phyloP scores from a whole-genome alignment of 64 coral and sea anemone genomes.

The Montipora foliosa region DNA sequence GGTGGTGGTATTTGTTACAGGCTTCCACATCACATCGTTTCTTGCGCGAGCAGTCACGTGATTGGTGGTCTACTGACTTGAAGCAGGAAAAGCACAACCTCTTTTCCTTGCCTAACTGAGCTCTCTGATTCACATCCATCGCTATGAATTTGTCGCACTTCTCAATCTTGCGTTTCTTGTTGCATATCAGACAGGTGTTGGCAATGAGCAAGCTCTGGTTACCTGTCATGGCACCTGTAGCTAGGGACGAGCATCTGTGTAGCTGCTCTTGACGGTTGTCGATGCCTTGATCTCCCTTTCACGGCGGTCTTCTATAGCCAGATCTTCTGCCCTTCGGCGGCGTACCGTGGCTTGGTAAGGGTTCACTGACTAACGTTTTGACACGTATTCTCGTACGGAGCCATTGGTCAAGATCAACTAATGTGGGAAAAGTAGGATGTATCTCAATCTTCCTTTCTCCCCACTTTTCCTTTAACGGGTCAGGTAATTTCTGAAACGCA shows the following conservation, averaged over 20 bases:
- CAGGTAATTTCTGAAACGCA: conserved; percentile 66
- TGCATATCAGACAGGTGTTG: conserved; percentile 38
- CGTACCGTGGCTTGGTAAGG: neutral
- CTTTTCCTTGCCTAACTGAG: conserved; percentile 53
- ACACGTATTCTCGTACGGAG: conserved; percentile 26
- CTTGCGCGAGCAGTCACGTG: conserved; percentile 43
- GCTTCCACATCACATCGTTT: conserved; percentile 35
- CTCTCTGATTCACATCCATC: conserved; percentile 57
- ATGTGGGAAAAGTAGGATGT: conserved; percentile 1
- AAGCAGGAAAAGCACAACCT: conserved; percentile 74
- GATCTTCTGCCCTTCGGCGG: neutral
- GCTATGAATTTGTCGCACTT: conserved; percentile 52
- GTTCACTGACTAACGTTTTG: conserved; percentile 8
- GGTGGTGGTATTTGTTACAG: conserved; percentile 68
- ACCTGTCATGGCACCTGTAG: neutral
- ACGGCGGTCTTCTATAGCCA: conserved; percentile 31
- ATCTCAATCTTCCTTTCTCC: conserved; percentile 60
- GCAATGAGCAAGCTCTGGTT: neutral
- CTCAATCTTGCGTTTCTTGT: conserved; percentile 8
- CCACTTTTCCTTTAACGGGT: conserved; percentile 58
- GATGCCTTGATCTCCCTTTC: neutral
- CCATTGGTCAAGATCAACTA: conserved; percentile 52
- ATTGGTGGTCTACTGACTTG: conserved; percentile 31
- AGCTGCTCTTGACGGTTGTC: neutral
- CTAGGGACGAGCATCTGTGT: conserved; percentile 12